phyloP scores from a whole-genome alignment of 2,888 invertebrate genomes.

The Synanthedon vespiformis region DNA sequence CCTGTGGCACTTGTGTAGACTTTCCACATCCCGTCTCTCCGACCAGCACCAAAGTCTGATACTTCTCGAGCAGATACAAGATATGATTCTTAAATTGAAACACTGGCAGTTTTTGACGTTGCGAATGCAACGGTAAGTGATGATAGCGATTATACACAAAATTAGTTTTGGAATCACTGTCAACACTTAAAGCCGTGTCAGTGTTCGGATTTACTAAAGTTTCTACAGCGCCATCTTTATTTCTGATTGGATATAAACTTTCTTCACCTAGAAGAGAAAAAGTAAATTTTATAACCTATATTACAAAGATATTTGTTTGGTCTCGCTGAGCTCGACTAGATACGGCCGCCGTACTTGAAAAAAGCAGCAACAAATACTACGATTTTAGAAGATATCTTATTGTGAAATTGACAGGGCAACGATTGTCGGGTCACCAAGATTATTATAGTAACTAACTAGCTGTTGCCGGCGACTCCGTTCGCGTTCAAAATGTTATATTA shows the following conservation, averaged over 20 bases:
- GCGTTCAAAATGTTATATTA: too few species aligned
- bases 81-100: slow-evolving; percentile 88
- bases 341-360: too few species aligned
- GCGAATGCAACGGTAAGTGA: slow-evolving; percentile 85
- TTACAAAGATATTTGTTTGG: too few species aligned
- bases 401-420: too few species aligned
- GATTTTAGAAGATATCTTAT: background rate
- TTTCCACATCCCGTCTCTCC: slow-evolving; percentile 98
- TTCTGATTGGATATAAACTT: slow-evolving; percentile 43
- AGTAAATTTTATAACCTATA: background rate
- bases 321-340: too few species aligned
- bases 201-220: slow-evolving; percentile 46
- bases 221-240: slow-evolving; percentile 49
- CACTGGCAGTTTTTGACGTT: slow-evolving; percentile 88
- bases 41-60: slow-evolving; percentile 87
- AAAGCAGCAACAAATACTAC: too few species aligned
- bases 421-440: background rate
- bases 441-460: too few species aligned
- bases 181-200: slow-evolving; percentile 55
- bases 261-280: slow-evolving; percentile 22
- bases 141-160: slow-evolving; percentile 89
- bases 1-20: slow-evolving; percentile 96
- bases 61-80: slow-evolving; percentile 86
- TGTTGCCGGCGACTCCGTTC: too few species aligned
- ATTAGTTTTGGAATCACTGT: slow-evolving; percentile 72